Evolutionary conservation across 2,888 invertebrate species (phyloP).

Genomic region (Fragum fragum): DNA sequence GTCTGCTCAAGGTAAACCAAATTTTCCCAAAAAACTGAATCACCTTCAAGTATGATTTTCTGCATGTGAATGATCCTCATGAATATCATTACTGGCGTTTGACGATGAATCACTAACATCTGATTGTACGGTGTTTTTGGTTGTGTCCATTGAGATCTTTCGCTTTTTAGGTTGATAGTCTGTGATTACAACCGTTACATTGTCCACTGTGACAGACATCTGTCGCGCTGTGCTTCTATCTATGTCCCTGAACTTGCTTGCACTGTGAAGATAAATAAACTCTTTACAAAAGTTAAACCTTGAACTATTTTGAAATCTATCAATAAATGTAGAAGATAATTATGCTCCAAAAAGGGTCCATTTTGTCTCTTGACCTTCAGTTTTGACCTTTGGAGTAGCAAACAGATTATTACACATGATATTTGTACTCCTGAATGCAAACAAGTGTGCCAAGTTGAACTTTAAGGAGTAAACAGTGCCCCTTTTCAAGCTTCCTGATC

Average conservation of each 20-base stretch:
- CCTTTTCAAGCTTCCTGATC: no score
- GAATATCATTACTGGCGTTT: slow-evolving; percentile 66
- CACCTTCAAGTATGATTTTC: slow-evolving; percentile 54
- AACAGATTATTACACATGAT: no score
- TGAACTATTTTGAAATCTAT: no score
- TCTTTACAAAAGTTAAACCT: no score
- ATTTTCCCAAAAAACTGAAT: neutral
- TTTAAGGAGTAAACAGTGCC: no score
- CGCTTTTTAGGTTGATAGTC: slow-evolving; percentile 90
- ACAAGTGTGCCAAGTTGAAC: no score
- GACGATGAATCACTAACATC: slow-evolving; percentile 81
- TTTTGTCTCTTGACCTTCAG: no score
- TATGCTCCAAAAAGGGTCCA: no score
- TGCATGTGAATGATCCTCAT: slow-evolving; percentile 44
- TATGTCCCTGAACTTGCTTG: slow-evolving; percentile 91
- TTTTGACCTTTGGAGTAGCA: no score
- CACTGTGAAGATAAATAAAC: slow-evolving; percentile 14
- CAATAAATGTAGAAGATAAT: no score
- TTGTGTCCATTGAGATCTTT: slow-evolving; percentile 60
- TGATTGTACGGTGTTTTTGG: slow-evolving; percentile 72
- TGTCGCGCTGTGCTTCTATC: slow-evolving; percentile 97
- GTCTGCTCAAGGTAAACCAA: no score
- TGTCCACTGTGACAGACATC: slow-evolving; percentile 98
- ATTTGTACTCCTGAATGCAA: no score
- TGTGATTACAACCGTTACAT: slow-evolving; percentile 98